Evolutionary conservation across 2,113 vertebrate species (phyloP).

Genomic region (Emberiza fucata): DNA sequence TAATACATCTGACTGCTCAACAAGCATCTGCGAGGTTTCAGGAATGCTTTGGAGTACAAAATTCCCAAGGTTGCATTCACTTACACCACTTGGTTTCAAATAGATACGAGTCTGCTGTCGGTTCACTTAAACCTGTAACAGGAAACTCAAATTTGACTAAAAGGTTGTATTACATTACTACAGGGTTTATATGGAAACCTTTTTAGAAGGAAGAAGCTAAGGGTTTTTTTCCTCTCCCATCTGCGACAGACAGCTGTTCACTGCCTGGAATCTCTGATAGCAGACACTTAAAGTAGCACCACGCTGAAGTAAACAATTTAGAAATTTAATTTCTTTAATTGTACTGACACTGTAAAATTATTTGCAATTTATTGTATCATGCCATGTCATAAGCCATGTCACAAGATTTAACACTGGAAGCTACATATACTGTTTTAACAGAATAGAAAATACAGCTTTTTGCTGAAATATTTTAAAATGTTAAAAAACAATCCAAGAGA

Average conservation of each 20-base stretch:
- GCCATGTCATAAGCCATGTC: not conserved
- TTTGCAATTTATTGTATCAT: not conserved
- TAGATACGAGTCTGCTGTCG: not conserved
- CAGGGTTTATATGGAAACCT: conserved; percentile 31
- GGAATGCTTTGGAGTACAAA: not conserved
- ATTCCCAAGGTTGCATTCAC: not conserved
- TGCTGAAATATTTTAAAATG: not conserved
- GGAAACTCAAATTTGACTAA: conserved; percentile 47
- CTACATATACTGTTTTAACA: not conserved
- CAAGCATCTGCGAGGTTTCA: not conserved
- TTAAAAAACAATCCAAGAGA: not conserved
- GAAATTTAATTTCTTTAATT: not conserved
- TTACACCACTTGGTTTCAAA: not conserved
- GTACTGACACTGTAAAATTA: not conserved
- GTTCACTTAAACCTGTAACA: not conserved
- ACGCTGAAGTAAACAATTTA: not conserved
- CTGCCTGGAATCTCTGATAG: conserved; percentile 28
- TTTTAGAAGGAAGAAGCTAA: conserved; percentile 25
- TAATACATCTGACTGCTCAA: not conserved
- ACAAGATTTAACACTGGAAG: not conserved
- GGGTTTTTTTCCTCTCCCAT: not conserved
- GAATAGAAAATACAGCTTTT: not conserved
- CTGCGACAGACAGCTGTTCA: conserved; percentile 30
- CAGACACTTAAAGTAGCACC: conserved; percentile 27
- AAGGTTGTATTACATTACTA: conserved; percentile 15